Conservation (phyloP, 2,113 vertebrate species). For the Oryctolagus cuniculus region DNA sequence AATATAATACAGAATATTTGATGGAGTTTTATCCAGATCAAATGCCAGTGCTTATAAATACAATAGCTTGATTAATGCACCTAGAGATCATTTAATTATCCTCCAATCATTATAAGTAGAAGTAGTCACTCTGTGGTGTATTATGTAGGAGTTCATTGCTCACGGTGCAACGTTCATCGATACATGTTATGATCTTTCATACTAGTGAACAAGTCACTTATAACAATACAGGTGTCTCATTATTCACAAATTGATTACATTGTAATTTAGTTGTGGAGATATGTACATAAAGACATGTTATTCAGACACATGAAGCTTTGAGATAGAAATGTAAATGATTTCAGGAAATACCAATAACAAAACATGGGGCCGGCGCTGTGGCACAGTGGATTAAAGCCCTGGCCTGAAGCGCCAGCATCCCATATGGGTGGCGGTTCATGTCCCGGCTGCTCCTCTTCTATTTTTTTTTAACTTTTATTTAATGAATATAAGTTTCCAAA, state of each 20-base stretch:
- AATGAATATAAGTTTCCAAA: too few relatives aligned
- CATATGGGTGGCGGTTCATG: too few relatives aligned
- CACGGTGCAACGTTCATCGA: background rate
- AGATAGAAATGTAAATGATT: background rate
- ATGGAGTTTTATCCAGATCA: background rate
- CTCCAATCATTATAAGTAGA: background rate
- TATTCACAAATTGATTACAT: background rate
- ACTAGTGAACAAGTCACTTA: background rate
- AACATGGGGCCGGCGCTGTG: too few relatives aligned
- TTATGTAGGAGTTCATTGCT: background rate
- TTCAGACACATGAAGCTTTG: background rate
- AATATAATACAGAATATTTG: background rate
- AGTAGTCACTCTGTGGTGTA: background rate
- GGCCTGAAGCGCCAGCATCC: too few relatives aligned
- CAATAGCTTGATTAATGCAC: background rate
- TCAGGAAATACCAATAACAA: background rate
- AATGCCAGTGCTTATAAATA: background rate
- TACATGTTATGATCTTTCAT: background rate
- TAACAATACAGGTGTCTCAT: background rate
- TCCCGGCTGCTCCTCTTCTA: too few relatives aligned
- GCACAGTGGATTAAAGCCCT: too few relatives aligned
- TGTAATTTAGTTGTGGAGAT: background rate
- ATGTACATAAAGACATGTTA: background rate
- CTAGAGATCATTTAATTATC: background rate
- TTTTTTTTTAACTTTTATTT: too few relatives aligned